phyloP scores from a whole-genome alignment of 2,888 invertebrate genomes.

The Caenorhabditis zanzibari region DNA sequence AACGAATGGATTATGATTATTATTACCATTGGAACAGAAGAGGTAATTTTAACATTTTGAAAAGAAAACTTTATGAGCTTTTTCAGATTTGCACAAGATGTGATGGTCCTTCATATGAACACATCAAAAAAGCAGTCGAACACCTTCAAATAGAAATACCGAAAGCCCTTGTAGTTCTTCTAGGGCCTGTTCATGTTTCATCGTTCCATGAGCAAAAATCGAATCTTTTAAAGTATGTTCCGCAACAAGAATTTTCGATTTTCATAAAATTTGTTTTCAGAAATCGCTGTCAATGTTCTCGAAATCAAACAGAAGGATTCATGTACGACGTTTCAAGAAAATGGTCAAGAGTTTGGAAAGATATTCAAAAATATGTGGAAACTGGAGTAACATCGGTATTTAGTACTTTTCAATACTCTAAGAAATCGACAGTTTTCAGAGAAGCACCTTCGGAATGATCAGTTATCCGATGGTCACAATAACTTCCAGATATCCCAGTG shows the following conservation, averaged over 20 bases:
- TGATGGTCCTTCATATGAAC: conserved; percentile 72
- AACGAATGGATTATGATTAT: conserved; percentile 83
- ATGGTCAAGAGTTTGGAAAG: conserved; percentile 73
- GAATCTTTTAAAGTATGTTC: conserved; percentile 77
- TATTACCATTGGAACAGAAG: conserved; percentile 82
- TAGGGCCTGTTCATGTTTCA: conserved; percentile 82
- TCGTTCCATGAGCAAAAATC: conserved; percentile 74
- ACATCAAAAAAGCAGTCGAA: conserved; percentile 76
- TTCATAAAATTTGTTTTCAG: conserved; percentile 48
- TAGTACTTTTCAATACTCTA: not conserved
- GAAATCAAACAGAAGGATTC: conserved; percentile 73
- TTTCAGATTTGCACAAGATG: conserved; percentile 77
- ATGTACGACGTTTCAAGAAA: conserved; percentile 74
- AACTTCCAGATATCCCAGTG: conserved; percentile 81
- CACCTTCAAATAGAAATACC: conserved; percentile 77
- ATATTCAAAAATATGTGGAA: conserved; percentile 68
- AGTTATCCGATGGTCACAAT: conserved; percentile 80
- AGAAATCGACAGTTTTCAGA: conserved; percentile 34
- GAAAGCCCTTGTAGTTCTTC: conserved; percentile 80
- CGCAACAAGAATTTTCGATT: not conserved
- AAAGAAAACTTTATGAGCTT: not conserved
- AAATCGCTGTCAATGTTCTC: conserved; percentile 76
- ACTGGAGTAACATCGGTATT: conserved; percentile 40
- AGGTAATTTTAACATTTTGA: conserved; percentile 64
- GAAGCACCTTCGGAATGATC: conserved; percentile 80